Evolutionary conservation across 1,140 invertebrate genomes (phyloP), one percentile per base, ranked within the genome.

Genomic region (Drosophila pectinifera): DNA sequence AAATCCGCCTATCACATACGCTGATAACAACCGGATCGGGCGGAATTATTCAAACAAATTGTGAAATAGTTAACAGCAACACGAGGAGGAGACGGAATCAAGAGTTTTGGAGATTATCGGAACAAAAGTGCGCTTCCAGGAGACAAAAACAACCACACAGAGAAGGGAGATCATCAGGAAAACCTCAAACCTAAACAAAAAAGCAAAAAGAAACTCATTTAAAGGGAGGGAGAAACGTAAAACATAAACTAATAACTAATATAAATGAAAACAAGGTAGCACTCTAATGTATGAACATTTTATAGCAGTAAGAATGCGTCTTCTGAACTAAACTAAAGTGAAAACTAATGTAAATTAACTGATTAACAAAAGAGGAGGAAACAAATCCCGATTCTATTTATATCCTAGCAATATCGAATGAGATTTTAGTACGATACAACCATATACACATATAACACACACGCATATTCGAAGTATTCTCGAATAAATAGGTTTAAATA

Each of bases 71-170:
- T 81, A 81, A 86, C 79, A 81, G 45, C 68, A 67, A 51, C 49
- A 20, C 51, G 67, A 42, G 51, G 73, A 75, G 20, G 36, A 31
- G 11, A 24, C 20, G 42, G 36, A 53, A 20, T 46, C 22, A 8
- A 13, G 22, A 18, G 31, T 13, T 28, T 59, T 18, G 54, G 54
- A 63, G 61, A 59, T 61, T 42, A 68, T 62, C 64, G 80, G 73
- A 82, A 83, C 69, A 79, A 82, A 72, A 82, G 80, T 79, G 80
- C 80, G 80, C 80, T 82, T 82, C 80, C 80, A 62, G 55, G 73
- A 62, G n/a, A n/a, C n/a, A n/a, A n/a, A n/a, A n/a, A n/a, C n/a
- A n/a, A n/a, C n/a, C 49, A 65, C 61, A 61, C 62, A 63, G 41
- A 65, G 56, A 49, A 26, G 18, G 36, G 18, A 57, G n/a, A n/a